Conservation (phyloP, 2,797 vertebrate genomes). For the Mionectes olivaceus region DNA sequence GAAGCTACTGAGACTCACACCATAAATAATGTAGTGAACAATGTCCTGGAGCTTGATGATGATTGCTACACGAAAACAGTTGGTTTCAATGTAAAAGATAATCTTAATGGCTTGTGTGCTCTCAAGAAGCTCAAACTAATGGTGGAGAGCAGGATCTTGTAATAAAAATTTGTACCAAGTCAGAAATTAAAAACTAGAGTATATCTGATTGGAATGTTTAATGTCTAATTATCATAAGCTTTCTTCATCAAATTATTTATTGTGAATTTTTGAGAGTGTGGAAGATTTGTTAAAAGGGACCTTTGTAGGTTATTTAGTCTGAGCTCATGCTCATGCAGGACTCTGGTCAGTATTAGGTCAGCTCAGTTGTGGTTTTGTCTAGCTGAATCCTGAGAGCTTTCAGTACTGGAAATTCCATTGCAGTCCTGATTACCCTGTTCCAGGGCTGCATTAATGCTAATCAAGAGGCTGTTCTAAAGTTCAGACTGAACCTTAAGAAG, state of each 20-base stretch:
- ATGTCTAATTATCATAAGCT: not conserved
- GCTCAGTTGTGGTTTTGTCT: not conserved
- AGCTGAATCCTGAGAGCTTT: not conserved
- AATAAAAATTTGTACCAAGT: not conserved
- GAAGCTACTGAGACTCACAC: not conserved
- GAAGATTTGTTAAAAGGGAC: not conserved
- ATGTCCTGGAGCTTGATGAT: not conserved
- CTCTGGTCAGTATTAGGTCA: not conserved
- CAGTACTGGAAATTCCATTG: not conserved
- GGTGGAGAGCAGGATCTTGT: not conserved
- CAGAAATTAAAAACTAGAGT: not conserved
- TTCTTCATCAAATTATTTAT: not conserved
- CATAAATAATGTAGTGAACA: not conserved
- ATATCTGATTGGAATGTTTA: not conserved
- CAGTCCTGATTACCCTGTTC: not conserved
- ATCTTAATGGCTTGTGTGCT: not conserved
- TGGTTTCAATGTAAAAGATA: not conserved
- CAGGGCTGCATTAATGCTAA: not conserved
- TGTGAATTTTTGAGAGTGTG: not conserved
- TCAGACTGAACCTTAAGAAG: not conserved
- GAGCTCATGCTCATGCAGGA: not conserved
- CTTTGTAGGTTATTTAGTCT: not conserved
- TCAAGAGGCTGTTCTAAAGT: not conserved
- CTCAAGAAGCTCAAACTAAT: not conserved
- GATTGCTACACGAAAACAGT: not conserved